These are phyloP conservation scores for Watersipora subatra DNA, from an alignment of 1,140 invertebrate genomes.

Conservation along the genomic window DNA sequence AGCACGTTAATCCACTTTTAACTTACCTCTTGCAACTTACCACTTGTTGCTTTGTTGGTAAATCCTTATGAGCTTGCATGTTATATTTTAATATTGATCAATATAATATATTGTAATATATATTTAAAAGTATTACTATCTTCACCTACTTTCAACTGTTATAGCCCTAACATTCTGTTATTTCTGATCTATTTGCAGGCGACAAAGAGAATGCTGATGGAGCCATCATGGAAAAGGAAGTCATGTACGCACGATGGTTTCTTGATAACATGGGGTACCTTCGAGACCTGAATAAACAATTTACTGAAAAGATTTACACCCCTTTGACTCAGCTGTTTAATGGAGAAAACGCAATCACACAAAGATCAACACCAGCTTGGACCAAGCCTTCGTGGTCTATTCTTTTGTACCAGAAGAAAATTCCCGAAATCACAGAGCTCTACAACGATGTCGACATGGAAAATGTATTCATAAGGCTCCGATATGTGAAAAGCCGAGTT, in stretches of 20 bases:
- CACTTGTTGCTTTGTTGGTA: no score
- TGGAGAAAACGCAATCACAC: no score
- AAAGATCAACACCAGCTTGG: neutral
- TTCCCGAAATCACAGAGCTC: neutral
- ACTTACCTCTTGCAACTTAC: no score
- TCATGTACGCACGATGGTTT: neutral
- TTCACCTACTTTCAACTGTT: no score
- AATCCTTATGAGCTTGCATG: no score
- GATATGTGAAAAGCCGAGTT: neutral
- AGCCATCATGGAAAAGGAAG: neutral
- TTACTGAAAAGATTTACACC: neutral
- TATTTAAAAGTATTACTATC: no score
- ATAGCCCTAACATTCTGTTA: no score
- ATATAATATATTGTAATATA: no score
- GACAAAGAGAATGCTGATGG: no score
- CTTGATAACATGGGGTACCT: neutral
- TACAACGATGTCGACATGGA: neutral
- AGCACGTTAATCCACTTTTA: no score
- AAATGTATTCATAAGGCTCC: neutral
- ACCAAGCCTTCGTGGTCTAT: neutral
- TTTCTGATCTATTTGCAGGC: no score
- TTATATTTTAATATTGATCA: no score
- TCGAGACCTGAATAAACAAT: neutral
- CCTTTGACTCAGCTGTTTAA: neutral
- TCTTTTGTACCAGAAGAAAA: neutral